Percentiles rank a stretch among this genome's conserved stretches.
Conservation (phyloP, 2,888 invertebrate species). For the Crocallis elinguaria region DNA sequence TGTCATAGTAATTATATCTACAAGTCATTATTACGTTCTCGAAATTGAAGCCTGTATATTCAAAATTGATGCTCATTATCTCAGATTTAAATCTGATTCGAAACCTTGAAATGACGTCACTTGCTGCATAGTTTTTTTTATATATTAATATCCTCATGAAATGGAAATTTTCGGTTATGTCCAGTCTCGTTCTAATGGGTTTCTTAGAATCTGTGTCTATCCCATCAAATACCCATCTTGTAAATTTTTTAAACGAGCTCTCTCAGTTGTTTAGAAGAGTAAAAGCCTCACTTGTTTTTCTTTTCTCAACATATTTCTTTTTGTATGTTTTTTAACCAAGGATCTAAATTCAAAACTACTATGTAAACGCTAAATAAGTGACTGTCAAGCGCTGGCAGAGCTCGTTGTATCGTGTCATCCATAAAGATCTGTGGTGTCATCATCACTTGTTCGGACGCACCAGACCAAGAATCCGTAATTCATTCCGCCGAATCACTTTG, state of each 20-base stretch:
- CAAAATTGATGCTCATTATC: neutral
- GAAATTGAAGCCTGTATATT: neutral
- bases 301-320: too few relatives aligned
- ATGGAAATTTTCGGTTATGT: too few relatives aligned
- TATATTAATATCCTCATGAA: neutral
- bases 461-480: conserved; percentile 4
- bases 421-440: too few relatives aligned
- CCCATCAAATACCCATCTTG: neutral
- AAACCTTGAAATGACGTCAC: conserved; percentile 1
- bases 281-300: too few relatives aligned
- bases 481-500: neutral
- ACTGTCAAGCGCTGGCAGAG: neutral
- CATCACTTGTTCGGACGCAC: conserved; percentile 7
- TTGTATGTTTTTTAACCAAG: too few relatives aligned
- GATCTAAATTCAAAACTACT: neutral
- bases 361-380: neutral
- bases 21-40: neutral
- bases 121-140: neutral
- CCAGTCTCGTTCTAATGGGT: neutral
- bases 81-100: neutral
- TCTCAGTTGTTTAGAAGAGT: too few relatives aligned
- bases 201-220: too few relatives aligned
- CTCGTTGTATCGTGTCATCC: neutral
- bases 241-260: neutral
- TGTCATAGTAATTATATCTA: conserved; percentile 7